These are phyloP conservation scores for Drosophila anomalata DNA, from an alignment of 2,888 invertebrate species.

Conservation along the genomic window DNA sequence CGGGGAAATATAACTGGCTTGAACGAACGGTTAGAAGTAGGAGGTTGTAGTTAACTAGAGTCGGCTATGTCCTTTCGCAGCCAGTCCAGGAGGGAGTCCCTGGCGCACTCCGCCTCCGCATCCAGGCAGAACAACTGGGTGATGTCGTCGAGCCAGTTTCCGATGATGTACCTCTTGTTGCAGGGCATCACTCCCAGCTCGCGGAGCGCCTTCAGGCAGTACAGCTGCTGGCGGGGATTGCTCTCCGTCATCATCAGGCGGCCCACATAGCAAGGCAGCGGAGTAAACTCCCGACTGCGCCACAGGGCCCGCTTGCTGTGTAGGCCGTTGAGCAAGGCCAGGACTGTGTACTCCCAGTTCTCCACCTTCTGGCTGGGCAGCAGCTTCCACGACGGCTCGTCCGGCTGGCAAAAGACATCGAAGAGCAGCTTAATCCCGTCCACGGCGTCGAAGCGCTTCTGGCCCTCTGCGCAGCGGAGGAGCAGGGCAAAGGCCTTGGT, in stretches of 20 bases:
- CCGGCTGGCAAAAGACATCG: constrained; percentile 52
- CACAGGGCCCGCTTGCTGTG: constrained; percentile 74
- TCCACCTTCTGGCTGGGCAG: constrained; percentile 36
- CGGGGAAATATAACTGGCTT: constrained; percentile 10
- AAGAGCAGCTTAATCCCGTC: constrained; percentile 74
- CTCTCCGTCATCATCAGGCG: constrained; percentile 43
- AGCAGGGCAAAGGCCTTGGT: constrained; percentile 81
- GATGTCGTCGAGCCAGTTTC: constrained; percentile 67
- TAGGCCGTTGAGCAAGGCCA: constrained; percentile 75
- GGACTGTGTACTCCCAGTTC: constrained; percentile 64
- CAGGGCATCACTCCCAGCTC: constrained; percentile 80
- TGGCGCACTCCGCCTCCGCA: constrained; percentile 59
- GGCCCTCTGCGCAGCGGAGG: constrained; percentile 77
- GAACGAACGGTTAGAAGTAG: neutral
- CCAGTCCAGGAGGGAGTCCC: constrained; percentile 70
- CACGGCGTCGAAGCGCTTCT: constrained; percentile 65
- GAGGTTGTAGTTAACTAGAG: constrained; percentile 33
- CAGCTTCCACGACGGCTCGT: neutral
- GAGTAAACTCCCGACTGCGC: constrained; percentile 78
- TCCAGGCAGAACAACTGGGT: constrained; percentile 58
- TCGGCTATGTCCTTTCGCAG: constrained; percentile 72
- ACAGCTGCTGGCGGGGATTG: constrained; percentile 74
- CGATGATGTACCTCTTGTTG: constrained; percentile 76
- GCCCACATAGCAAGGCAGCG: constrained; percentile 71
- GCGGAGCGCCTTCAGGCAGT: constrained; percentile 76